Percentiles rank a stretch among this genome's conserved stretches.
Conservation (phyloP, 1,140 invertebrate genomes). For the Streblospio benedicti region DNA sequence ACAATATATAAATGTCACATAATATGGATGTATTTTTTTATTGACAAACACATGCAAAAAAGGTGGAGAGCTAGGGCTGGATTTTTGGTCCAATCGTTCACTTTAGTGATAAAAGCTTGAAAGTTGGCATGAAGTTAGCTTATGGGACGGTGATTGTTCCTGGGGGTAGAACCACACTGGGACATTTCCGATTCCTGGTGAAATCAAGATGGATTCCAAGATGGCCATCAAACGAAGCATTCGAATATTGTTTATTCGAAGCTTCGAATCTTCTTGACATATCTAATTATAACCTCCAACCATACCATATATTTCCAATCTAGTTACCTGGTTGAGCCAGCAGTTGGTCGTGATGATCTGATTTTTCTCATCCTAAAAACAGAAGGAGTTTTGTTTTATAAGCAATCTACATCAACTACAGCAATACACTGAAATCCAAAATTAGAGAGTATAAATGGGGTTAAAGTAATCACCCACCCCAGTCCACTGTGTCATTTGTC, state of each 20-base stretch:
- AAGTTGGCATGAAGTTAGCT: no score
- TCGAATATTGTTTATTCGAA: no score
- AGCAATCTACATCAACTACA: not conserved
- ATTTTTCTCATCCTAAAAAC: conserved; percentile 22
- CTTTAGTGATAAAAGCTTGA: no score
- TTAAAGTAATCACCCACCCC: not conserved
- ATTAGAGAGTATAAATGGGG: not conserved
- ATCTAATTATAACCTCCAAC: not conserved
- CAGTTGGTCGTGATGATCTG: conserved; percentile 23
- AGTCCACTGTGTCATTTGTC: not conserved
- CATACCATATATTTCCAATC: not conserved
- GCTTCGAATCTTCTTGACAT: not conserved
- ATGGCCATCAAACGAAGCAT: no score
- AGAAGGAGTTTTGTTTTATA: not conserved
- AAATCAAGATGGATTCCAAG: no score
- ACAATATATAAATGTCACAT: not conserved
- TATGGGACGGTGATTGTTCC: no score
- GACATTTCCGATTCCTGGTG: no score
- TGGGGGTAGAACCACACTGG: no score
- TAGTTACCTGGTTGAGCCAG: conserved; percentile 17
- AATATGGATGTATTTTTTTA: not conserved
- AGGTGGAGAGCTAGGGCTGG: no score
- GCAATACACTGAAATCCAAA: not conserved
- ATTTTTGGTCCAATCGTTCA: no score
- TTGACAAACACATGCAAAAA: no score